Conservation (phyloP, 2,797 vertebrate genomes). For the Antennarius maculatus region DNA sequence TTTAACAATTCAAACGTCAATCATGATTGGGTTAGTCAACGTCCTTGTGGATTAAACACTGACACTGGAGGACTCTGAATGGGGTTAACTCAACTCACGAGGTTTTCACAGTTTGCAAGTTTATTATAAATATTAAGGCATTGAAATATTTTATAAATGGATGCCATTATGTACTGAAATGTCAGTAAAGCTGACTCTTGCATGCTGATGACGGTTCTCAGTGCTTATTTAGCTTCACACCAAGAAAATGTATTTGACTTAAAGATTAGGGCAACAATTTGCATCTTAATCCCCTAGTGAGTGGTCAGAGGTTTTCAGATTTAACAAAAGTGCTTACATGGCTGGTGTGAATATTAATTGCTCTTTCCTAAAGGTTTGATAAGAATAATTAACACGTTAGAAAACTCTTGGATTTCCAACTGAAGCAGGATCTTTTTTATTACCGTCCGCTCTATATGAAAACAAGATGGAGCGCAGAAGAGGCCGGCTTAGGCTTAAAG, state of each 20-base stretch:
- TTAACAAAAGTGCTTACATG: slow-evolving; percentile 63
- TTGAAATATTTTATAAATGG: slow-evolving; percentile 8
- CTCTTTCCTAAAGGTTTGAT: slow-evolving; percentile 49
- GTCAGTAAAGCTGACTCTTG: slow-evolving; percentile 45
- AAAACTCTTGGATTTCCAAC: slow-evolving; percentile 25
- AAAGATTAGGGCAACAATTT: slow-evolving; percentile 68
- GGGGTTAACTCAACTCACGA: not conserved
- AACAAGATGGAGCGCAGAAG: slow-evolving; percentile 41
- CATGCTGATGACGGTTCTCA: slow-evolving; percentile 51
- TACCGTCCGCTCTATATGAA: slow-evolving; percentile 2
- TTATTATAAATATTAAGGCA: slow-evolving; percentile 6
- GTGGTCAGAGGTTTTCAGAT: slow-evolving; percentile 44
- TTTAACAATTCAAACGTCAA: slow-evolving; percentile 41
- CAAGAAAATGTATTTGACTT: slow-evolving; percentile 55
- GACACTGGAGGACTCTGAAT: slow-evolving; percentile 15
- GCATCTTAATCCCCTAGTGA: slow-evolving; percentile 61
- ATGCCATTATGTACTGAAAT: slow-evolving; percentile 22
- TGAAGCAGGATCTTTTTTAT: slow-evolving; percentile 19
- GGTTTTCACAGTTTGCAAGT: slow-evolving; percentile 1
- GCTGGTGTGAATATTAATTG: slow-evolving; percentile 51
- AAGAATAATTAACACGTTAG: slow-evolving; percentile 27
- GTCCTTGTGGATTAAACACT: slow-evolving; percentile 22
- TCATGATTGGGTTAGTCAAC: slow-evolving; percentile 34
- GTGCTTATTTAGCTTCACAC: slow-evolving; percentile 47
- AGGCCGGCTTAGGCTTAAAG: slow-evolving; percentile 18